Percentiles rank a stretch among this genome's conserved stretches.
Conservation (phyloP, 2,113 vertebrate species). For the Heloderma charlesbogerti region DNA sequence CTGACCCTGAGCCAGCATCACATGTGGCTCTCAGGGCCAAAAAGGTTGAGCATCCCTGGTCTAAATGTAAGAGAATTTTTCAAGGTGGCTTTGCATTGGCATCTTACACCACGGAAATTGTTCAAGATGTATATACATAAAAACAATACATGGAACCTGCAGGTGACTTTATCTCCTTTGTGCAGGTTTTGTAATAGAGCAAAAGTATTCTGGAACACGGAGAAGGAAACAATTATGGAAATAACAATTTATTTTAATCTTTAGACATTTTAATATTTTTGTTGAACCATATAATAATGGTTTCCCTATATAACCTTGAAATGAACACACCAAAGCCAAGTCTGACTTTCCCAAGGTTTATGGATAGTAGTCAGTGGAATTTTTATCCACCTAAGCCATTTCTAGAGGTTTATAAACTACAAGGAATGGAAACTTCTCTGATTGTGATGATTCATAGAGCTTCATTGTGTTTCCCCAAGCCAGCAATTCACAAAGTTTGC, state of each 20-base stretch:
- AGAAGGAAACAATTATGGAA: not conserved
- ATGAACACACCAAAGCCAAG: not conserved
- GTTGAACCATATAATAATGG: not conserved
- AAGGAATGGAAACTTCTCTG: slow-evolving; percentile 22
- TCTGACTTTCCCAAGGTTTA: not conserved
- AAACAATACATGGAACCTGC: not conserved
- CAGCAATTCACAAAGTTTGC: slow-evolving; percentile 50
- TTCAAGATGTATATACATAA: not conserved
- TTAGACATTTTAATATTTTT: not conserved
- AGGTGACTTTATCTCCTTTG: not conserved
- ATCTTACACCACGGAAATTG: not conserved
- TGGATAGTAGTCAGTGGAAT: not conserved
- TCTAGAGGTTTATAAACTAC: not conserved
- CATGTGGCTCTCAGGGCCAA: too few species aligned
- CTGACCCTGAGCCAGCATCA: too few species aligned
- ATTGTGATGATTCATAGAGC: slow-evolving; percentile 46
- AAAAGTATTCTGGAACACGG: not conserved
- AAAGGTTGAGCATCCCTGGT: too few species aligned
- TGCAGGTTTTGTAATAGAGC: not conserved
- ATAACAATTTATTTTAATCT: not conserved
- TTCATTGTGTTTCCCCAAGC: slow-evolving; percentile 11
- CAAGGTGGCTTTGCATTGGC: not conserved
- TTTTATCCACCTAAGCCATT: not conserved
- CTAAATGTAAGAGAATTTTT: not conserved
- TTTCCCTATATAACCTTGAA: not conserved